Conservation (phyloP, 2,797 vertebrate genomes). For the Lithobates pipiens region DNA sequence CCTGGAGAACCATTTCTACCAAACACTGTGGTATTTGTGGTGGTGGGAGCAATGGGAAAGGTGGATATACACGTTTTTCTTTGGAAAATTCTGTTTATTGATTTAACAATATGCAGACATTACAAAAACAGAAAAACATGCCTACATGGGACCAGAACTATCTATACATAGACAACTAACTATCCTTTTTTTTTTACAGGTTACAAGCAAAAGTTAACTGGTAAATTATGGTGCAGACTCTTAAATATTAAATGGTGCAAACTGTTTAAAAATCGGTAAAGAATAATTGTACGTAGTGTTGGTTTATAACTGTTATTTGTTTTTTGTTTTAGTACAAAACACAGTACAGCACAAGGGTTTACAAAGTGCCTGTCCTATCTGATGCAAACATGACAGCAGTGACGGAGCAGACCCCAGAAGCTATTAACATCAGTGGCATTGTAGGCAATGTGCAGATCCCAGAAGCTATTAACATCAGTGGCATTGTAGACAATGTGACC, state of each 20-base stretch:
- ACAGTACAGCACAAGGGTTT: constrained; percentile 84
- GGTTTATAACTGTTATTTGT: neutral
- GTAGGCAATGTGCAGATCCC: constrained; percentile 74
- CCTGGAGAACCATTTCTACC: too few relatives aligned
- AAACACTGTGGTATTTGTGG: too few relatives aligned
- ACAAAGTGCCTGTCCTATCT: constrained; percentile 77
- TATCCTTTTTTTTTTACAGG: too few relatives aligned
- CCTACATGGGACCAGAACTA: too few relatives aligned
- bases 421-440: constrained; percentile 74
- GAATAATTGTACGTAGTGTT: neutral
- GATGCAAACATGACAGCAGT: constrained; percentile 76
- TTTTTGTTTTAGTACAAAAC: constrained; percentile 91
- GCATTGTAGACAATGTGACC: constrained; percentile 80
- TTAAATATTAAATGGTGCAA: neutral
- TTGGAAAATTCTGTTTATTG: too few relatives aligned
- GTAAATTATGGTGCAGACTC: neutral
- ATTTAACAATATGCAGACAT: too few relatives aligned
- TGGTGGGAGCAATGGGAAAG: too few relatives aligned
- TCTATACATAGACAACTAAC: too few relatives aligned
- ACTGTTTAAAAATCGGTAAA: neutral
- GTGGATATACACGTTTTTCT: too few relatives aligned
- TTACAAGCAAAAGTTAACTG: neutral
- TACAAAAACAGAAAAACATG: too few relatives aligned
- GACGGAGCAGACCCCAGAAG: constrained; percentile 68
- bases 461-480: constrained; percentile 70